Percentiles rank a stretch among this genome's conserved stretches.
Conservation (phyloP, 2,797 vertebrate species). For the Salmo trutta region DNA sequence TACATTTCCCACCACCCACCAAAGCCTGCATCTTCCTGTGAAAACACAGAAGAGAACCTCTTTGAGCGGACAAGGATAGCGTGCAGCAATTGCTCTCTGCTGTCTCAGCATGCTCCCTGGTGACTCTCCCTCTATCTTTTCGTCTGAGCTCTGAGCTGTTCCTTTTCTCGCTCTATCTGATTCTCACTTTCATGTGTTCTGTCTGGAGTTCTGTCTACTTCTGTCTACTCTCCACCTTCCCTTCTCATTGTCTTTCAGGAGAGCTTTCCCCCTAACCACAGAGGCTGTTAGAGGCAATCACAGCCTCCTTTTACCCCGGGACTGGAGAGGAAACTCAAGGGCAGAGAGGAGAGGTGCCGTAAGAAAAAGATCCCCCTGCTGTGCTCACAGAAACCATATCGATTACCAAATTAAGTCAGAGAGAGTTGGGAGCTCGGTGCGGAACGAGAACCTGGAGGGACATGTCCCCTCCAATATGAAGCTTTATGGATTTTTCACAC, state of each 20-base stretch:
- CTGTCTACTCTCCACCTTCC: not conserved
- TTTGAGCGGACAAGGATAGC: not conserved
- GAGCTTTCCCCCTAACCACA: not conserved
- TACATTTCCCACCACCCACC: not conserved
- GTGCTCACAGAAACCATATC: slow-evolving; percentile 69
- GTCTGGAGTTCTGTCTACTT: too few relatives aligned
- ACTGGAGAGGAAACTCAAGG: slow-evolving; percentile 17
- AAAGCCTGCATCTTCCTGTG: not conserved
- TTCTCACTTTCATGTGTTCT: not conserved
- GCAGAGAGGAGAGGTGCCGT: not conserved
- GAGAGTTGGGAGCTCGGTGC: not conserved
- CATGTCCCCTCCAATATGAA: not conserved
- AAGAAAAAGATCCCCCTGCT: slow-evolving; percentile 65
- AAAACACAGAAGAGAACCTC: not conserved
- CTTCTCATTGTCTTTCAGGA: not conserved
- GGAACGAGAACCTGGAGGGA: not conserved
- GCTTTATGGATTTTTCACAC: slow-evolving; percentile 36
- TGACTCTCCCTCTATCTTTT: not conserved
- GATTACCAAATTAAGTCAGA: slow-evolving; percentile 75
- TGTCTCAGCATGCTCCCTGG: not conserved
- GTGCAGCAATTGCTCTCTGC: not conserved
- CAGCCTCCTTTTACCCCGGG: not conserved
- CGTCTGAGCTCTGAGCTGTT: not conserved
- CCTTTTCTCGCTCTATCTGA: not conserved
- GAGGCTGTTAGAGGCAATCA: slow-evolving; percentile 23